Base-by-base conservation (phyloP, 2,888 invertebrate genomes). In the Drosophila macrothrix region DNA sequence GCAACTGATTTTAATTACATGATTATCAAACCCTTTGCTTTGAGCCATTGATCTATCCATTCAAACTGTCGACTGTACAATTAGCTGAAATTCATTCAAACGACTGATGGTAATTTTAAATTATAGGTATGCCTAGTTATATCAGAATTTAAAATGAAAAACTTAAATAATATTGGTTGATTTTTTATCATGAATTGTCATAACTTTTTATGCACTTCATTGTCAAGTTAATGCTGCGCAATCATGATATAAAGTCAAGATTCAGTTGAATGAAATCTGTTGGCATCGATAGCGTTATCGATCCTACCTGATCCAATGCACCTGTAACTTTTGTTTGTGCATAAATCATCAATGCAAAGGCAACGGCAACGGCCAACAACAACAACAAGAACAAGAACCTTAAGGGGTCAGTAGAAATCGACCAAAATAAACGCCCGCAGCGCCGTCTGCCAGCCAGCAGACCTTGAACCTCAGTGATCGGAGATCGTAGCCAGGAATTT, bases 381-480 rank as follows among this genome's bases (percentile, higher is more conserved):
- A 41, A 41, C 41, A 39, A 39, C 9, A 39, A 61, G 59, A 73
- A 61, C 58, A 72, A 62, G 35, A 67, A 64, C 14, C 56, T 54
- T 43, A 56, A 65, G 50, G 61, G 67, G 54, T 59, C 62, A 55
- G 28, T 58, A 76, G 73, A 90, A 79, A 83, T 83, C 72, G 67
- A 78, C 72, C 80, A 83, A 85, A 80, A 85, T 81, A 88, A 91
- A 91, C 91, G 91, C 88, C 91, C 90, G 88, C 88, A 90, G 90
- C 69, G 90, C 53, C 68, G 83, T 74, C 60, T 62, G 49, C 33
- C 56, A 46, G 43, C 37, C 52, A 60, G 22, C 53, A 64, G 81
- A 55, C 78, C 73, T 78, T 78, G 78, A 82, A 73, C 68, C 82
- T 54, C 31, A 43, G 63, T 49, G 59, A n/a, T 49, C 60, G 39